Base-by-base conservation (phyloP, 2,888 invertebrate species). In the Drosophila mimica region DNA sequence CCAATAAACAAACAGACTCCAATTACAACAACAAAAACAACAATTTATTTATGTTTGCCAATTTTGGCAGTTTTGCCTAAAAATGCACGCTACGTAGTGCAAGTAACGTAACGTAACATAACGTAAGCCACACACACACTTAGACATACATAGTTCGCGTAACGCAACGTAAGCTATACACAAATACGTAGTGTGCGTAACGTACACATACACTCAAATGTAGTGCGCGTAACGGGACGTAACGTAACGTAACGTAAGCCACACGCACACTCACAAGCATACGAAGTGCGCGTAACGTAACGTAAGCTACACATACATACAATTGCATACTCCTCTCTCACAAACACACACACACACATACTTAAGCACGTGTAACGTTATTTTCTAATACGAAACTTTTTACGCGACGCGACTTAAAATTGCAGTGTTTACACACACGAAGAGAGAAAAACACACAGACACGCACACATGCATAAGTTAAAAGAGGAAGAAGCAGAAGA, bases 101-200 rank as follows among this genome's bases (percentile, higher is more conserved):
- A 75, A 77, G 82, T 70, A 89, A 83, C 87, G 79, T 82, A 73
- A 72, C 79, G 82, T 68, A 89, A 79, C 82, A 74, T 82, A 73
- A 72, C 77, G 61, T 74, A 74, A 83, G 46, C 57, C 46, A 58
- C 8, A 53, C 38, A 38, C 25, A 38, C 31, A 38, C 25, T n/a
- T 6, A 48, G 15, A 52, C 20, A 52, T 15, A 20, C 31, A 20
- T 13, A 60, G 43, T 13, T 60, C 58, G 56, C 38, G 60, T 66
- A 40, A 40, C 76, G 82, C 67, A 88, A 83, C 81, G 71, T 74
- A 72, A 74, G 33, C 56, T 36, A 58, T 11, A 57, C 58, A 36
- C 38, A 34, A 20, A 30, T 7, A 52, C 52, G 70, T 73, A 79
- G 78, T 86, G 73, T 88, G 79, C 79, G 81, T 70, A 88, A 82